Percentiles rank a stretch among this genome's conserved stretches.
Evolutionary conservation across 1,140 invertebrate species (phyloP).

Genomic region (Drosophila sulfurigaster): DNA sequence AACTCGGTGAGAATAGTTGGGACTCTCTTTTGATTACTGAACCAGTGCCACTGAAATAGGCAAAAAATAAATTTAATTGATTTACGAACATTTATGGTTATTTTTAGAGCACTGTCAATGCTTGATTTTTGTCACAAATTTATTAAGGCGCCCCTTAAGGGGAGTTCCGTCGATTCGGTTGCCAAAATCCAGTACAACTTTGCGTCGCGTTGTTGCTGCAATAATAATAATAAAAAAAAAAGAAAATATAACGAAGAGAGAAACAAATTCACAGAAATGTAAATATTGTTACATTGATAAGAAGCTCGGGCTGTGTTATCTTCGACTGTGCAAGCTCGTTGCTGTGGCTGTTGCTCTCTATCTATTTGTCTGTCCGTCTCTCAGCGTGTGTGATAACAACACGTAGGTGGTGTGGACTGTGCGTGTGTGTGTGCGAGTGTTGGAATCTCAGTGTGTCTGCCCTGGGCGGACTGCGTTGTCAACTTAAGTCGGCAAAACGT

Average conservation of each 20-base stretch:
- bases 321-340: constrained; percentile 29
- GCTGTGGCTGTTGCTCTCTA: constrained; percentile 8
- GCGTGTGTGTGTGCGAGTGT: constrained; percentile 12
- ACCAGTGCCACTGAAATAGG: constrained; percentile 20
- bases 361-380: constrained; percentile 26
- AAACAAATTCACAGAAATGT: constrained; percentile 75
- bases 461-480: constrained; percentile 42
- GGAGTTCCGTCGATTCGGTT: constrained; percentile 7
- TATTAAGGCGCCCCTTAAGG: constrained; percentile 42
- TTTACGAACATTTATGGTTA: constrained; percentile 73
- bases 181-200: constrained; percentile 31
- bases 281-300: constrained; percentile 84
- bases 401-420: constrained; percentile 38
- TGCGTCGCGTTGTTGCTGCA: constrained; percentile 26
- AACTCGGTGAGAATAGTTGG: constrained; percentile 2
- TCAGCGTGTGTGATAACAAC: constrained; percentile 45
- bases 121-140: constrained; percentile 54
- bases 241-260: constrained; percentile 34
- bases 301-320: constrained; percentile 45
- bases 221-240: constrained; percentile 31
- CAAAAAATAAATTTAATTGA: constrained; percentile 62
- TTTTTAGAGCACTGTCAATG: constrained; percentile 70
- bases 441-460: constrained; percentile 39
- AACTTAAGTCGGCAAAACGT: constrained; percentile 51
- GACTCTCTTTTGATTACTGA: constrained; percentile 9